These are phyloP conservation scores for Meda fulgida DNA, from an alignment of 2,797 vertebrate genomes.

Conservation along the genomic window DNA sequence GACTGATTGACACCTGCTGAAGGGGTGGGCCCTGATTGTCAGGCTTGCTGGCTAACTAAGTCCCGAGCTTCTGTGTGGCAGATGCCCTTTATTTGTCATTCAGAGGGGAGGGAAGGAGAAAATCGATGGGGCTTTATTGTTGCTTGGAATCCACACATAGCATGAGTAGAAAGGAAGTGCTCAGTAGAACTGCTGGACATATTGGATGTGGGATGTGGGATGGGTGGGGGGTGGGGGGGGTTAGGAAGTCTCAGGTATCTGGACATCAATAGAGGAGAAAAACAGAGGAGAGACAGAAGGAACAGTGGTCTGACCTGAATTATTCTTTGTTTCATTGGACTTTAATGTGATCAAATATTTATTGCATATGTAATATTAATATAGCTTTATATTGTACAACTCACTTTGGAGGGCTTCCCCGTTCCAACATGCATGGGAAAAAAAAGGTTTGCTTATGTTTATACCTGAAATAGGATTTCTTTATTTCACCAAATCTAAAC, in stretches of 20 bases:
- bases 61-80: slow-evolving; percentile 2
- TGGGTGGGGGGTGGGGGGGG: slow-evolving; percentile 7
- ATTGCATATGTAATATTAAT: slow-evolving; percentile 19
- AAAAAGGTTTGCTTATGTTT: slow-evolving; percentile 1
- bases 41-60: background rate
- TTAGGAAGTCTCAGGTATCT: slow-evolving; percentile 59
- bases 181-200: slow-evolving; percentile 52
- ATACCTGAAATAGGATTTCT: background rate
- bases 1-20: slow-evolving; percentile 65
- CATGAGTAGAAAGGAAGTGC: slow-evolving; percentile 57
- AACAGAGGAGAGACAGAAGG: slow-evolving; percentile 38
- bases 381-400: background rate
- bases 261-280: slow-evolving; percentile 66
- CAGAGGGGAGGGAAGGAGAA: slow-evolving; percentile 61
- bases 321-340: slow-evolving; percentile 2
- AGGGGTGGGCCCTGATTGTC: slow-evolving; percentile 36
- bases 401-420: background rate
- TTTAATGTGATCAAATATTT: slow-evolving; percentile 29
- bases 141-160: slow-evolving; percentile 63
- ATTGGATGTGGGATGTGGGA: slow-evolving; percentile 25
- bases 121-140: slow-evolving; percentile 72
- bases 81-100: slow-evolving; percentile 68
- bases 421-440: background rate
- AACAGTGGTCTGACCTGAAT: background rate
- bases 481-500: background rate